Base-by-base conservation (phyloP, 2,113 vertebrate species). In the Pseudolaguvia tuberculata region DNA sequence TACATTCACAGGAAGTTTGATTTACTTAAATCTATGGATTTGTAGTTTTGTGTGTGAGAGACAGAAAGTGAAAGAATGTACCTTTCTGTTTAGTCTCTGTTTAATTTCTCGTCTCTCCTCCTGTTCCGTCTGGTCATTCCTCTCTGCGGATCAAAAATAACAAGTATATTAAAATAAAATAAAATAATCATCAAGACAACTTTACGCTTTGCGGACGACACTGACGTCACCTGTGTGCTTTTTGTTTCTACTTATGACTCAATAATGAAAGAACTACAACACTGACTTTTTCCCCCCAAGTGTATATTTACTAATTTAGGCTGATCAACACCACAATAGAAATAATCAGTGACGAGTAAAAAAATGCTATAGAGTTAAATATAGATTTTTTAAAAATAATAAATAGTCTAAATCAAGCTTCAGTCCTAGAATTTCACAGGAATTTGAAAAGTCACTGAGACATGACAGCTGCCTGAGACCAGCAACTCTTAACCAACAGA, bases 71-170 rank as follows among this genome's bases (percentile, higher is more conserved):
- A 42, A 42, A 42, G 39, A 42, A 8, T 25, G 3, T 90, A 98
- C 96, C 94, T 98, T 98, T 89, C 96, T 93, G 56, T 97, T 98
- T 73, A 98, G 85, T 72, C 96, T 90, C 84, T 98, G 96, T 83
- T 98, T 98, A 85, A 98, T 97, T 86, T 98, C 96, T 53, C 96
- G 89, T 79, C 94, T 92, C 87, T 98, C 96, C 62, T 98, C 95
- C 80, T 98, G 95, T 57, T 98, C 96, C 10, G 89, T 94, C 88
- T 97, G 96, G 81, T 98, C 96, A 77, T 98, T 98, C 83, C 95
- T 93, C 85, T 98, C 96, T 98, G 91, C 6, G 45, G 61, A 21
- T 56, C 18, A 69, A 31, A 4, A 4, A 42, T 14, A 77, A 75
- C 57, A 23, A 47, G 10, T 21, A 66, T 7, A 55, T 78, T 48